These are phyloP conservation scores for Vidua macroura DNA, from an alignment of 2,113 vertebrate species.

Conservation along the genomic window DNA sequence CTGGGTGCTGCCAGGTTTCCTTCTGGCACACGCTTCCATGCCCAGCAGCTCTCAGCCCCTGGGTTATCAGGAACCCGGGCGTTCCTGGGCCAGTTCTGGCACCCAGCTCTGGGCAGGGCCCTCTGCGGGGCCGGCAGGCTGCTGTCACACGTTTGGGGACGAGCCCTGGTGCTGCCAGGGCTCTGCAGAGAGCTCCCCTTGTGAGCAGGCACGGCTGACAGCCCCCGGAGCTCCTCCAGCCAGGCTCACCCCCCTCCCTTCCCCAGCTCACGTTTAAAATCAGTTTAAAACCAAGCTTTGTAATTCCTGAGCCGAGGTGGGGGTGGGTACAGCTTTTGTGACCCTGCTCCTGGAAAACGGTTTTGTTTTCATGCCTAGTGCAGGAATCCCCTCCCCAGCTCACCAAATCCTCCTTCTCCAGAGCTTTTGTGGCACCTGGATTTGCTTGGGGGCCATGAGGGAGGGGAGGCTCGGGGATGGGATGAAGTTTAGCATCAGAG, in stretches of 20 bases:
- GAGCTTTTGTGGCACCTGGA: fast-evolving
- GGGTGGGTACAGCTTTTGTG: fast-evolving
- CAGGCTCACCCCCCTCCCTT: neutral
- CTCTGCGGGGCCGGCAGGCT: neutral
- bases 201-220: neutral
- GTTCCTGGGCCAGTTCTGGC: too few relatives aligned
- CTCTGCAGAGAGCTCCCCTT: neutral
- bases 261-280: neutral
- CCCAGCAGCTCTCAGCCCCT: neutral
- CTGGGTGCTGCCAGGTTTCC: fast-evolving
- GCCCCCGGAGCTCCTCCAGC: neutral
- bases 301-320: neutral
- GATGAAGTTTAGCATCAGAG: neutral
- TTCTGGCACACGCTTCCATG: neutral
- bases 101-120: neutral
- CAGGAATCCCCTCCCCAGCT: neutral
- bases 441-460: neutral
- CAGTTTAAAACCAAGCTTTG: neutral
- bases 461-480: fast-evolving
- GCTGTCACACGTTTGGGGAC: neutral
- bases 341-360: neutral
- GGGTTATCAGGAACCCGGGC: fast-evolving
- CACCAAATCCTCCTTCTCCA: neutral
- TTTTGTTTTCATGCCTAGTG: fast-evolving
- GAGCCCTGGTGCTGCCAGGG: neutral